These are phyloP conservation scores for Betta splendens DNA, from an alignment of 2,797 vertebrate genomes.

Conservation along the genomic window DNA sequence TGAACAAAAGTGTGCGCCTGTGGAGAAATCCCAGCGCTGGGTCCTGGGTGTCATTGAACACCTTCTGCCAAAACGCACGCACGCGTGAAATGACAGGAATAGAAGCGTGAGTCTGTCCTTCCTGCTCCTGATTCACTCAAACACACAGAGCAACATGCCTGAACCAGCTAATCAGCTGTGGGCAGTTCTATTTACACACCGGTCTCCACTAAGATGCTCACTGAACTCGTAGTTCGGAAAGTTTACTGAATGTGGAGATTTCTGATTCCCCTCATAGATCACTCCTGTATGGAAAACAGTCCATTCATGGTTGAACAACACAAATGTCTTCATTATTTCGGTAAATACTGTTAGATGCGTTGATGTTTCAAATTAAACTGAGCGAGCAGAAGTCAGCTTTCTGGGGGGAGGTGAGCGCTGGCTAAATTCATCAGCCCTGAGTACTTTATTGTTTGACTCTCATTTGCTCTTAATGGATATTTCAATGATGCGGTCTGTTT, in stretches of 20 bases:
- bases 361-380: not conserved
- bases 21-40: slow-evolving; percentile 34
- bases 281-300: too few relatives aligned
- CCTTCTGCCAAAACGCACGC: slow-evolving; percentile 34
- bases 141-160: too few relatives aligned
- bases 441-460: slow-evolving; percentile 29
- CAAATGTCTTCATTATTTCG: not conserved
- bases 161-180: too few relatives aligned
- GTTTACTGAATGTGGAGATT: too few relatives aligned
- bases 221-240: too few relatives aligned
- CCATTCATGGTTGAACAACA: not conserved
- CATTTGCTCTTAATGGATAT: slow-evolving; percentile 49
- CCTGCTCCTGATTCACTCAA: too few relatives aligned
- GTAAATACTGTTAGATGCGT: not conserved
- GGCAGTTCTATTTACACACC: too few relatives aligned
- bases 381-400: slow-evolving; percentile 8
- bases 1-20: slow-evolving; percentile 3
- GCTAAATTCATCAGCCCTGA: slow-evolving; percentile 20
- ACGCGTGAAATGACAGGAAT: not conserved
- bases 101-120: too few relatives aligned
- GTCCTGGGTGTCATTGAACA: slow-evolving; percentile 33
- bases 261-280: too few relatives aligned
- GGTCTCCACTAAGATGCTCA: too few relatives aligned
- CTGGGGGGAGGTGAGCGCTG: slow-evolving; percentile 1
- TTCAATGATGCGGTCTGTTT: slow-evolving; percentile 34